Conservation (phyloP, 2,797 vertebrate genomes). For the Fistularia commersonii region DNA sequence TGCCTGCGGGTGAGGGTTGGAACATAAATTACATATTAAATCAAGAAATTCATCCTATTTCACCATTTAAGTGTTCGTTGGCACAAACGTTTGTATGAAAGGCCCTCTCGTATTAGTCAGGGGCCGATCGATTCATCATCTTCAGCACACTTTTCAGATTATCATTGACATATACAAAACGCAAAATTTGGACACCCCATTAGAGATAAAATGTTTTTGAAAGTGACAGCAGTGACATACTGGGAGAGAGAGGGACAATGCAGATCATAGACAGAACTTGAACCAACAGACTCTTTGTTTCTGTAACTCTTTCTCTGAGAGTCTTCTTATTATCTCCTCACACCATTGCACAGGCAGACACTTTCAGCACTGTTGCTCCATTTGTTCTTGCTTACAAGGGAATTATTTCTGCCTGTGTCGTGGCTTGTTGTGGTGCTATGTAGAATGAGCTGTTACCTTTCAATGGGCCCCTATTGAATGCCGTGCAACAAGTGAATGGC, state of each 20-base stretch:
- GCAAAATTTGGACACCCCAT: too few species aligned
- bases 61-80: too few species aligned
- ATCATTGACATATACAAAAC: not conserved
- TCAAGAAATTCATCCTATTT: too few species aligned
- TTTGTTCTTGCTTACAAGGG: constrained; percentile 62
- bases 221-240: too few species aligned
- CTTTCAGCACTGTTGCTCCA: constrained; percentile 41
- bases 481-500: constrained; percentile 44
- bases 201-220: too few species aligned
- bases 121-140: too few species aligned
- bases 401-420: constrained; percentile 37
- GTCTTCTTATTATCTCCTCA: constrained; percentile 49
- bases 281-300: constrained; percentile 3
- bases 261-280: constrained; percentile 15
- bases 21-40: too few species aligned
- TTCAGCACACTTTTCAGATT: too few species aligned
- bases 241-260: not conserved
- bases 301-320: constrained; percentile 26
- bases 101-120: too few species aligned
- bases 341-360: constrained; percentile 33
- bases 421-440: constrained; percentile 27
- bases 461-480: constrained; percentile 18
- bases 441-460: constrained; percentile 38
- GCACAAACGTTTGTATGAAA: too few species aligned
- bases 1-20: too few species aligned